Percentiles rank a stretch among this genome's conserved stretches.
Conservation (phyloP, 2,113 vertebrate species). For the Halcyon senegalensis region DNA sequence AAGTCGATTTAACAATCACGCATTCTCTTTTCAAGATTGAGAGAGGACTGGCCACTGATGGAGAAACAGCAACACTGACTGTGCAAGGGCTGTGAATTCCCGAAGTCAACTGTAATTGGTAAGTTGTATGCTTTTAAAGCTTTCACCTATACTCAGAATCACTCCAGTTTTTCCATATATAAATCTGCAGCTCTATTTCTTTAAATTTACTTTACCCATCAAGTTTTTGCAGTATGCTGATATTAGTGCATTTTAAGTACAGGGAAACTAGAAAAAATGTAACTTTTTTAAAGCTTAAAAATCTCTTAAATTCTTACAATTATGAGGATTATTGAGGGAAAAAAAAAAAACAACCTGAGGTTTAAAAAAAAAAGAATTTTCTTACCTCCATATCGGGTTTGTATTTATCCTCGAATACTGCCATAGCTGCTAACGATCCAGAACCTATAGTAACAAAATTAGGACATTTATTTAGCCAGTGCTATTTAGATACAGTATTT, state of each 20-base stretch:
- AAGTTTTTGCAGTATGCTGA: neutral
- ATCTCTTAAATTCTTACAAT: neutral
- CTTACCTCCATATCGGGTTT: conserved; percentile 91
- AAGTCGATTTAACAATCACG: neutral
- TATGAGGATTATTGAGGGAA: neutral
- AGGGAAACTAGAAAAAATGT: neutral
- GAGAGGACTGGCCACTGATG: neutral
- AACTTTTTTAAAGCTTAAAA: neutral
- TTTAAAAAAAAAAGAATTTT: neutral
- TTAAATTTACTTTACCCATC: neutral
- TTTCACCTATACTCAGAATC: neutral
- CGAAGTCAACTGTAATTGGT: neutral
- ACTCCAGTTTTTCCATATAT: neutral
- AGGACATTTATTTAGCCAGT: neutral
- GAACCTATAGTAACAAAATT: conserved; percentile 81
- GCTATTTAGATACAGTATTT: neutral
- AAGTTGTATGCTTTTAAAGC: neutral
- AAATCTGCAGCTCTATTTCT: neutral
- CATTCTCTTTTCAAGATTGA: neutral
- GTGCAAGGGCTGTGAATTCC: neutral
- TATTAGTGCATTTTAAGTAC: neutral
- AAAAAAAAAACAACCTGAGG: neutral
- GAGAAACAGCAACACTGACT: neutral
- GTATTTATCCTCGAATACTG: conserved; percentile 95
- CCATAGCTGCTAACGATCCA: conserved; percentile 96